Percentiles rank a stretch among this genome's conserved stretches.
Conservation (phyloP, 2,113 vertebrate species). For the Poecilia latipinna region DNA sequence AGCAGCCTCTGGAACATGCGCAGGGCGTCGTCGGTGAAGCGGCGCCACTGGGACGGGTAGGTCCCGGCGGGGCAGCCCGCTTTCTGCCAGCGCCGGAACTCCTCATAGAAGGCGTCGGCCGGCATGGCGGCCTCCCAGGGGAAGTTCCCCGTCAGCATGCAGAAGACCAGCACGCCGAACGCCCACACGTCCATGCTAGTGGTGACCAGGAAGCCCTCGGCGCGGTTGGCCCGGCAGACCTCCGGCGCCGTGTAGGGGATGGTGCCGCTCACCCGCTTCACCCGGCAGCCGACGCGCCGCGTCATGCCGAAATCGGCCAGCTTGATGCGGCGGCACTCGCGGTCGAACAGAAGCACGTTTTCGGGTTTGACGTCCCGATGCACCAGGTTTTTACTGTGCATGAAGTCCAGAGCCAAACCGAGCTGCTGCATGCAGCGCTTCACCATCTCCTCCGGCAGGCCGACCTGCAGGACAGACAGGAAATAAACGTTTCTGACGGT, state of each 20-base stretch:
- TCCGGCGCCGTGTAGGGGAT: slow-evolving; percentile 98
- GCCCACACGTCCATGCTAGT: slow-evolving; percentile 97
- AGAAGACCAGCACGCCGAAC: slow-evolving; percentile 97
- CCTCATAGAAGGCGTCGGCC: slow-evolving; percentile 94
- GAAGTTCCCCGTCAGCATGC: slow-evolving; percentile 97
- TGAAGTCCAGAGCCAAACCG: slow-evolving; percentile 95
- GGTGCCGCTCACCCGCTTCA: slow-evolving; percentile 96
- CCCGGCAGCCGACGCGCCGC: slow-evolving; percentile 91
- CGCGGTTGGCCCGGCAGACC: slow-evolving; percentile 92
- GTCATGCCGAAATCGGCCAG: slow-evolving; percentile 99
- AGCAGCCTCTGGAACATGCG: slow-evolving; percentile 96
- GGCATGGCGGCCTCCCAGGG: slow-evolving; percentile 97
- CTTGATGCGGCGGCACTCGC: slow-evolving; percentile 95
- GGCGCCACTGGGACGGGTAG: slow-evolving; percentile 96
- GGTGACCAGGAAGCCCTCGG: slow-evolving; percentile 93
- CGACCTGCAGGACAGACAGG: slow-evolving; percentile 82
- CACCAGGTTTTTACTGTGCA: slow-evolving; percentile 95
- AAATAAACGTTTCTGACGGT: neutral
- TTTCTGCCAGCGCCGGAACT: slow-evolving; percentile 97
- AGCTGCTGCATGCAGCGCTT: slow-evolving; percentile 98
- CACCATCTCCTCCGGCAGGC: slow-evolving; percentile 96
- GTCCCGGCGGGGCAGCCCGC: slow-evolving; percentile 86
- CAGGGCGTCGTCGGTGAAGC: slow-evolving; percentile 94
- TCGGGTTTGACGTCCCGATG: slow-evolving; percentile 99
- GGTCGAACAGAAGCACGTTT: slow-evolving; percentile 97